A percentile compares a stretch with the other conserved stretches of the same genome.
phyloP scores from a whole-genome alignment of 2,888 invertebrate species.

The Seira sanloemensis region DNA sequence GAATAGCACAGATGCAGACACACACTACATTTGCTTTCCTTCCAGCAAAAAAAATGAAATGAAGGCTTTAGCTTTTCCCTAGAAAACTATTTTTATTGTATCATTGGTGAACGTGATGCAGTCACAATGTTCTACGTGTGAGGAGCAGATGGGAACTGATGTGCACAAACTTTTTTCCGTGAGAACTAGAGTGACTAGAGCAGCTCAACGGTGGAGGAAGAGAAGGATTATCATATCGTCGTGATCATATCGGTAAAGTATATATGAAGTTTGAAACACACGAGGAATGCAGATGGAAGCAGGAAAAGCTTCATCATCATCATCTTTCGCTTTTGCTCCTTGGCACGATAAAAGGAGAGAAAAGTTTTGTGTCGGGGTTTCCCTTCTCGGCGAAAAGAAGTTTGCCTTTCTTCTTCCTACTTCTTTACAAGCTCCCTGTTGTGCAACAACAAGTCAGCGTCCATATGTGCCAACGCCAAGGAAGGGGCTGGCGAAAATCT shows the following conservation, averaged over 20 bases:
- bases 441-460: no score
- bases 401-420: no score
- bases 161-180: not conserved
- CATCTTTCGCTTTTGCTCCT: constrained; percentile 2
- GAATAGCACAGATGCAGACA: no score
- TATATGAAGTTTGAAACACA: no score
- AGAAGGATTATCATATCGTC: constrained; percentile 6
- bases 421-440: not conserved
- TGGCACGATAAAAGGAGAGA: not conserved
- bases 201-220: not conserved
- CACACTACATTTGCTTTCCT: no score
- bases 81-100: no score
- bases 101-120: no score
- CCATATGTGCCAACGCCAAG: not conserved
- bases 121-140: not conserved
- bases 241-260: not conserved
- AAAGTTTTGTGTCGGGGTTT: no score
- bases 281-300: constrained; percentile 12
- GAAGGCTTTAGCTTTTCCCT: no score
- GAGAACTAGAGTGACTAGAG: not conserved
- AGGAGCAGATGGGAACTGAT: constrained; percentile 57
- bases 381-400: no score
- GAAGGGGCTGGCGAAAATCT: no score
- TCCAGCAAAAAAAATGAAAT: no score
- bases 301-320: not conserved